Evolutionary conservation across 2,888 invertebrate genomes (phyloP).

Genomic region (Chymomyza fuscimana): DNA sequence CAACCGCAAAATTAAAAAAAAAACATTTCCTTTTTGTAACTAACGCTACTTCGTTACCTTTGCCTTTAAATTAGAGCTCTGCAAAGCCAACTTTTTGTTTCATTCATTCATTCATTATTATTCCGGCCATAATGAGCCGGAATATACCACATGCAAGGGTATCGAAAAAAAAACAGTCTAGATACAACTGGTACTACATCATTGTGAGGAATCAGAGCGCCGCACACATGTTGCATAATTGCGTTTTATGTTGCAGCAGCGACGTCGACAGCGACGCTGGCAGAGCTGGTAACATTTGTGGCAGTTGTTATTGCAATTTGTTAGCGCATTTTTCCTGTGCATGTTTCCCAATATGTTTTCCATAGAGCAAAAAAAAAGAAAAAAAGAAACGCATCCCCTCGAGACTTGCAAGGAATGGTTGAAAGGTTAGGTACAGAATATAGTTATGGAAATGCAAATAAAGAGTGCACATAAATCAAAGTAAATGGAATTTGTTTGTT

Average conservation of each 20-base stretch:
- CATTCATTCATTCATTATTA: not conserved
- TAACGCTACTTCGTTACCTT: too few species aligned
- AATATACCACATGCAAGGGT: not conserved
- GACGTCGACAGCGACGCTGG: constrained; percentile 16
- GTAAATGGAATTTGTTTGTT: constrained; percentile 2
- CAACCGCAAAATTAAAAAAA: too few species aligned
- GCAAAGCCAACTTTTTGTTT: too few species aligned
- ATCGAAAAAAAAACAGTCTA: constrained; percentile 11
- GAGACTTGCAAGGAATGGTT: not conserved
- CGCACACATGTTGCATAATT: constrained; percentile 66
- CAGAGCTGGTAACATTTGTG: constrained; percentile 1
- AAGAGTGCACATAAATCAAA: constrained; percentile 25
- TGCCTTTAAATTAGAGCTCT: too few species aligned
- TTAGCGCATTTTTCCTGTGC: constrained; percentile 41
- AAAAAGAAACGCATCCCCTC: constrained; percentile 2
- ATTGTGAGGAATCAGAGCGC: constrained; percentile 23
- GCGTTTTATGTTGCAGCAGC: constrained; percentile 61
- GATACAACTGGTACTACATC: constrained; percentile 41
- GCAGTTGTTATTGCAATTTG: constrained; percentile 16
- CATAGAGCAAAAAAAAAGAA: constrained; percentile 16
- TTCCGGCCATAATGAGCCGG: constrained; percentile 7
- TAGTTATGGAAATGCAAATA: constrained; percentile 31
- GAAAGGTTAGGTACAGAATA: not conserved
- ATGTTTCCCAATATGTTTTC: constrained; percentile 63
- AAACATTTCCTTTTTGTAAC: too few species aligned